These are phyloP conservation scores for Armadillidium nasatum DNA, from an alignment of 1,140 invertebrate species.

Conservation along the genomic window DNA sequence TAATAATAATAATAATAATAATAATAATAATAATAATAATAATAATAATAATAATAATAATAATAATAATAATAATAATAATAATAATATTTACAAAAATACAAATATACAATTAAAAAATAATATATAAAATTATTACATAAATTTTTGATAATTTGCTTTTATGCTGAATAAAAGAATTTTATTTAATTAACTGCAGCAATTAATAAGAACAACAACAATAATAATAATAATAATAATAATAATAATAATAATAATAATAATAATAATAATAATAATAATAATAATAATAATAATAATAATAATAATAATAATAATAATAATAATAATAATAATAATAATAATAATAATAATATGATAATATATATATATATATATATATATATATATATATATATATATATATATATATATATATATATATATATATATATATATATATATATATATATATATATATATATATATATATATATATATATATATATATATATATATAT, in stretches of 20 bases:
- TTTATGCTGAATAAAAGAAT: no score
- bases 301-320: background rate
- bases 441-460: no score
- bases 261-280: slow-evolving; percentile 15
- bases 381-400: no score
- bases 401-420: no score
- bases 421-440: no score
- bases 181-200: no score
- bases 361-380: no score
- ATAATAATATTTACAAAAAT: background rate
- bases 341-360: background rate
- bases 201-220: background rate
- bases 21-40: background rate
- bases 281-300: slow-evolving; percentile 7
- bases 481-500: no score
- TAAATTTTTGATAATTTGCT: background rate
- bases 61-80: background rate
- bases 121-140: background rate
- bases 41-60: background rate
- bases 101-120: background rate
- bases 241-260: slow-evolving; percentile 13
- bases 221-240: slow-evolving; percentile 9
- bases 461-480: no score
- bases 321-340: slow-evolving; percentile 15
- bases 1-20: slow-evolving; percentile 15